Conservation (phyloP, 2,113 vertebrate species). For the Cynopterus brachyotis region DNA sequence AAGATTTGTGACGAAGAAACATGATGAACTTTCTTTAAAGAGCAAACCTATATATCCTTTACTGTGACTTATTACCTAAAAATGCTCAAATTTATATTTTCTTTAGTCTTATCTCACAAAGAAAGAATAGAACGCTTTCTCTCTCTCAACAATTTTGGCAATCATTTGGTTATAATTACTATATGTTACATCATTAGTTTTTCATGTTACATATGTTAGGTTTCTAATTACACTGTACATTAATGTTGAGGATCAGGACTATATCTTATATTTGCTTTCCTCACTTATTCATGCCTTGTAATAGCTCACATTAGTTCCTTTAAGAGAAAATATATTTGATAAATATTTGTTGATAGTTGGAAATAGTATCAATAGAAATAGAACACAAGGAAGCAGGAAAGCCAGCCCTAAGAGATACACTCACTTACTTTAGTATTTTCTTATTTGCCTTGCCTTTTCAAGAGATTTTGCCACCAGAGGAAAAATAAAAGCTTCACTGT, state of each 20-base stretch:
- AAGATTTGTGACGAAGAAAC: constrained; percentile 31
- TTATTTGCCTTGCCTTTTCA: constrained; percentile 47
- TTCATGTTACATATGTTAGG: background rate
- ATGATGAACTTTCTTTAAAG: constrained; percentile 44
- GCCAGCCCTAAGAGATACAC: background rate
- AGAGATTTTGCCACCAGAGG: constrained; percentile 50
- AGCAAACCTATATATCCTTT: constrained; percentile 4
- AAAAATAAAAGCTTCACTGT: constrained; percentile 55
- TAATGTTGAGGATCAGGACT: background rate
- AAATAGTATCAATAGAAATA: constrained; percentile 37
- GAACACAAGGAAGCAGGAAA: constrained; percentile 49
- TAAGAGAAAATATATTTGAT: constrained; percentile 29
- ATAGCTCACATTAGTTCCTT: constrained; percentile 27
- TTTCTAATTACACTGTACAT: constrained; percentile 25
- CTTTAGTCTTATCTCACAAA: constrained; percentile 36
- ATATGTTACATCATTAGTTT: background rate
- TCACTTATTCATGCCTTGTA: background rate
- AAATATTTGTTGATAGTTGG: constrained; percentile 30
- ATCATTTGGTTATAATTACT: background rate
- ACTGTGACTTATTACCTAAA: constrained; percentile 29
- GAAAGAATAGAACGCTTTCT: constrained; percentile 8
- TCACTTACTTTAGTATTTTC: constrained; percentile 38
- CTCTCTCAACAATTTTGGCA: background rate
- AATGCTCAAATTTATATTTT: constrained; percentile 28
- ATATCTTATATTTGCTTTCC: constrained; percentile 29